phyloP scores from a whole-genome alignment of 2,888 invertebrate genomes.

The Eristalis tenax region DNA sequence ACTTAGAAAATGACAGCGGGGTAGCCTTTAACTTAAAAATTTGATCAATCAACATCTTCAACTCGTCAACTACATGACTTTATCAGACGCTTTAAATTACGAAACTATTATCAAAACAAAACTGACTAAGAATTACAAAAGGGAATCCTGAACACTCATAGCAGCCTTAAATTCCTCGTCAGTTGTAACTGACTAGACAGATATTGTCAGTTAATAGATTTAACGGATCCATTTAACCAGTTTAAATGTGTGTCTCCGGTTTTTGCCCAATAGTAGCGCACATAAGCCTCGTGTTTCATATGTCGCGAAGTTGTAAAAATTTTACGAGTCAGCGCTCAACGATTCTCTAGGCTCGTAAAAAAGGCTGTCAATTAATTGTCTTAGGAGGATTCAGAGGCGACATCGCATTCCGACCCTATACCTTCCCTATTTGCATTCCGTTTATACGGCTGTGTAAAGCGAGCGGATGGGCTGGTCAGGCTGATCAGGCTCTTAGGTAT shows the following conservation, averaged over 20 bases:
- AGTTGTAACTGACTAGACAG: background rate
- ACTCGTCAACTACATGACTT: background rate
- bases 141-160: background rate
- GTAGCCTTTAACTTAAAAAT: background rate
- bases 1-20: background rate
- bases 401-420: background rate
- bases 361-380: background rate
- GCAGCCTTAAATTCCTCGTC: background rate
- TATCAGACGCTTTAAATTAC: background rate
- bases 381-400: background rate
- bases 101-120: background rate
- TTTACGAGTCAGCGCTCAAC: conserved; percentile 7
- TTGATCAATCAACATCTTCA: background rate
- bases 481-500: background rate
- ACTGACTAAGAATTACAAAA: background rate
- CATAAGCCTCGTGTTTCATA: background rate
- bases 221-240: background rate
- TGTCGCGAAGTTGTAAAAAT: conserved; percentile 7
- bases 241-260: background rate
- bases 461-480: background rate
- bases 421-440: background rate
- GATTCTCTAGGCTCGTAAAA: background rate
- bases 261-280: background rate
- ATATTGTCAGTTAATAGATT: background rate
- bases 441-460: background rate